These are phyloP conservation scores for Nycticebus coucang DNA, from an alignment of 2,113 vertebrate genomes.

Conservation along the genomic window DNA sequence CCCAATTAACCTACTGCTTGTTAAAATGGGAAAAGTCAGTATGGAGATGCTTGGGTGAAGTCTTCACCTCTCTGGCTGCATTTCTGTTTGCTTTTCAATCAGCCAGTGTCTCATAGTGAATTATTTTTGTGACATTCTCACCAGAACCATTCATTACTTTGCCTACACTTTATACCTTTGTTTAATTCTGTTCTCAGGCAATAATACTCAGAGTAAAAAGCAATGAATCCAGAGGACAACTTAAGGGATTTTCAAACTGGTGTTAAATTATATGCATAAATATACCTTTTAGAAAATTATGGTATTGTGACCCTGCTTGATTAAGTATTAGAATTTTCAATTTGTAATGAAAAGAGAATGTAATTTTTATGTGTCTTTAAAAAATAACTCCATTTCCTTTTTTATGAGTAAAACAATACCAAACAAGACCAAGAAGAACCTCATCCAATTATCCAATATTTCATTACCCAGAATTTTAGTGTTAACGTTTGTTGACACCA, in stretches of 20 bases:
- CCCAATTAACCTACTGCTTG: background rate
- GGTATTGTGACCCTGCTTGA: background rate
- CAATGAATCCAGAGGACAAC: background rate
- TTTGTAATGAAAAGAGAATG: background rate
- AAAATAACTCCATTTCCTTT: background rate
- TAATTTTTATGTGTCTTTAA: background rate
- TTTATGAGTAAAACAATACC: background rate
- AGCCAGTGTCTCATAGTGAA: background rate
- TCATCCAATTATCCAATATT: background rate
- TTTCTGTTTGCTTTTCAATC: background rate
- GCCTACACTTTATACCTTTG: background rate
- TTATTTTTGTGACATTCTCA: conserved; percentile 27
- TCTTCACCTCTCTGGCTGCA: background rate
- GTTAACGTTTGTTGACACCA: background rate
- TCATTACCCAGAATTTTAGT: background rate
- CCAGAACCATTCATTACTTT: background rate
- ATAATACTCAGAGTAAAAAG: background rate
- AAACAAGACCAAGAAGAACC: background rate
- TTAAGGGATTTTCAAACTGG: background rate
- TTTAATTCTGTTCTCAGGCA: conserved; percentile 3
- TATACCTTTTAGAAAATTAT: background rate
- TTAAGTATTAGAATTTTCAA: background rate
- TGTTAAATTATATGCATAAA: background rate
- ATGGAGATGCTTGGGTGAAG: background rate
- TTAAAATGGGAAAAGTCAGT: background rate